Evolutionary conservation across 2,113 vertebrate species (phyloP), one percentile per base, ranked within the genome.

Genomic region (Grallaria varia): DNA sequence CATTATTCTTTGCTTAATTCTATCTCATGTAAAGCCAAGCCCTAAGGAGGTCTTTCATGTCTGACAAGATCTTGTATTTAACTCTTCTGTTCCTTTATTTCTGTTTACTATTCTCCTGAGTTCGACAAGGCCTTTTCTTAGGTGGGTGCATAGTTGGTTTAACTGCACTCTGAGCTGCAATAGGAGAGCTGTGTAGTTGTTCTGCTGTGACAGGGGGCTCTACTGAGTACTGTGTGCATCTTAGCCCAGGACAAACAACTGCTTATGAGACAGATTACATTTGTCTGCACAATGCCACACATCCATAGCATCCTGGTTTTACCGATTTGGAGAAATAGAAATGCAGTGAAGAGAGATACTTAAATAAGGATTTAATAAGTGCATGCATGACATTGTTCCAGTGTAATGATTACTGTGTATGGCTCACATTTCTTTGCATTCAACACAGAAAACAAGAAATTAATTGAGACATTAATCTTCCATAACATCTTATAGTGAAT

Each of bases 81-180:
- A 49, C 53, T 83, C 8, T 56, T 68, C 25, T 33, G 9, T 44
- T 85, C 30, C 49, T 64, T 72, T 60, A 31, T 73, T 85, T 31
- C 60, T 22, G 49, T 25, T 33, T 14, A 14, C n/a, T 33, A 8
- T 67, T 90, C 72, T 83, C 25, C 56, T 86, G 76, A 83, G 25
- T 49, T 68, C 28, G 25, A 2, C 27, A 12, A 56, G 71, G 28
- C 40, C 56, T 92, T 59, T 58, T 35, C 4, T 45, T 45, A 5
- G 14, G 44, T 24, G 31, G 9, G 10, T 40, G 25, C 25, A 27
- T 39, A 1, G 35, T 56, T 68, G 49, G 53, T 69, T 37, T 49
- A 45, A 53, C 33, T 12, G 6, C n/a, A 3, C 35, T 16, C n/a
- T 2, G 64, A 52, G 56, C 23, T 8, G 42, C 39, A 24, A 0